Base-by-base conservation (phyloP, 2,797 vertebrate species). In the Aphelocoma californica region DNA sequence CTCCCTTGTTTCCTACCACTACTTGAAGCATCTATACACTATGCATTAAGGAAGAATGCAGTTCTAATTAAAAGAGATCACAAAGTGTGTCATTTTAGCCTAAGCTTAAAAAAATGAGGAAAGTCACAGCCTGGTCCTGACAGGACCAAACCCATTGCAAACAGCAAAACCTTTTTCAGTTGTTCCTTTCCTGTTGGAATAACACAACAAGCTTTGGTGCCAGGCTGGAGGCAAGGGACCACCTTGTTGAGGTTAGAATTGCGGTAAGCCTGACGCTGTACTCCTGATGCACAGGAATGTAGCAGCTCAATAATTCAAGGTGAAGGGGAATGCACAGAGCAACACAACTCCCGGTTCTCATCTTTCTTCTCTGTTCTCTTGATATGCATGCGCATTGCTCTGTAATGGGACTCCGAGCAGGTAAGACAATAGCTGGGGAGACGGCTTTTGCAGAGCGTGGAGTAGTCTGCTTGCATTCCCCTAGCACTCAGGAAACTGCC, bases 311-410 rank as follows among this genome's bases (percentile, higher is more conserved):
- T 96, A 90, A 88, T 81, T 94, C 36, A 88, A 53, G 86, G 48
- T 0, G 8, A 81, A 83, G 32, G 71, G 71, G 53, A 60, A 72
- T 3, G 20, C 20, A 42, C 60, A 73, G 62, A 74, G 90, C 87
- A 91, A 86, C 90, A 58, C 84, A 88, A 92, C 66, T 83, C 89
- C 65, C 50, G 1, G 2, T 79, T 96, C 89, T 96, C 89, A 77
- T 48, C 73, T 96, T 96, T 93, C 93, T 50, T 93, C 36, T 90
- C 90, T 92, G 48, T 57, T 85, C 95, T 81, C 73, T 71, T 67
- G 82, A 29, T 90, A 56, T 18, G 58, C 73, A 15, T 78, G 56
- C 12, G 1, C 48, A 2, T 47, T 92, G 67, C 74, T 81, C 82
- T 94, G 91, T 94, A 94, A 95, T 48, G 80, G 70, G 61, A 95